These are phyloP conservation scores for Channallabes apus DNA, from an alignment of 2,797 vertebrate species.

Conservation along the genomic window DNA sequence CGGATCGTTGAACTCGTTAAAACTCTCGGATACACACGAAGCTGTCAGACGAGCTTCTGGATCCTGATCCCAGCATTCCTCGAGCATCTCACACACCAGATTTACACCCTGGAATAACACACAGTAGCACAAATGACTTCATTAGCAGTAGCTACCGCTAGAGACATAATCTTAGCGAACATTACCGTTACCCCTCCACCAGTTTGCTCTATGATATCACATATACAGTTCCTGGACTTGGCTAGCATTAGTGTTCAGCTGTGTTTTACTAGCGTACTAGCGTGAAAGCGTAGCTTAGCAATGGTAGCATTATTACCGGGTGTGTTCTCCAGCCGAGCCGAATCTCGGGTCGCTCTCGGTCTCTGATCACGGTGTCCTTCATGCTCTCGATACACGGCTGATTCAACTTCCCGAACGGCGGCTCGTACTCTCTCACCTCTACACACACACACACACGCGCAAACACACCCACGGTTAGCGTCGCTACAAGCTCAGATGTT, in stretches of 20 bases:
- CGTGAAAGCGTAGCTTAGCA: background rate
- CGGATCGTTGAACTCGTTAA: constrained; percentile 83
- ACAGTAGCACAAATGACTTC: background rate
- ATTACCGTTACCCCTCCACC: background rate
- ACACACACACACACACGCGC: no score
- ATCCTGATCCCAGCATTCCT: constrained; percentile 97
- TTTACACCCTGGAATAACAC: background rate
- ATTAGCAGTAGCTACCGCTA: background rate
- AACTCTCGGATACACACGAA: constrained; percentile 90
- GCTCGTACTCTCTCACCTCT: constrained; percentile 96
- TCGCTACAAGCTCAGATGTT: background rate
- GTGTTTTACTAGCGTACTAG: background rate
- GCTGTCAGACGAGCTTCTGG: constrained; percentile 93
- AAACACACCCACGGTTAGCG: constrained; percentile 32
- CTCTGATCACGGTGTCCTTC: constrained; percentile 94
- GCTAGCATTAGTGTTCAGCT: background rate
- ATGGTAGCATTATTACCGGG: constrained; percentile 71
- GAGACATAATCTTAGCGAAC: background rate
- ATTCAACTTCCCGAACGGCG: constrained; percentile 93
- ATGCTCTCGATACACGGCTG: constrained; percentile 97
- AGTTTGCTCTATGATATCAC: background rate
- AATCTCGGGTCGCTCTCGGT: constrained; percentile 89
- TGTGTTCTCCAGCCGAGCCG: constrained; percentile 90
- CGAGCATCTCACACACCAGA: constrained; percentile 83
- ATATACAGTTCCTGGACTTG: background rate